Conservation (phyloP, 2,888 invertebrate genomes). For the Ophion slaviceki region DNA sequence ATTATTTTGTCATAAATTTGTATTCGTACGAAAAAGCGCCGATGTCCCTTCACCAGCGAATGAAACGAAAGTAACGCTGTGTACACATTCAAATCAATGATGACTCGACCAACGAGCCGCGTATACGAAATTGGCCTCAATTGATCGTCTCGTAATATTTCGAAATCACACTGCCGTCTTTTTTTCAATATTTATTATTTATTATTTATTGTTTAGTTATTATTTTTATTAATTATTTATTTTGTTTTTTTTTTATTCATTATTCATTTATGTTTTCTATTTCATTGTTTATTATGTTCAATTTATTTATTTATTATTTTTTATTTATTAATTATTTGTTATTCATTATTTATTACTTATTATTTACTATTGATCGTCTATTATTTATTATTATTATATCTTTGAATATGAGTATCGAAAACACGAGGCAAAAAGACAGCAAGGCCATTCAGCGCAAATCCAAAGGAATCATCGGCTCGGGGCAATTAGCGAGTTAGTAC, state of each 20-base stretch:
- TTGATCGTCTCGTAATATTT: slow-evolving; percentile 24
- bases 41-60: not conserved
- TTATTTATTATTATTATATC: not conserved
- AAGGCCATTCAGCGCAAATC: slow-evolving; percentile 30
- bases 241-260: not conserved
- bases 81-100: slow-evolving; percentile 22
- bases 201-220: not conserved
- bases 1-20: not conserved
- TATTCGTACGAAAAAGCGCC: not conserved
- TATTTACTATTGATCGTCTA: not conserved
- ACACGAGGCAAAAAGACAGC: not conserved
- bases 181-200: not conserved
- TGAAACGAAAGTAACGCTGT: not conserved
- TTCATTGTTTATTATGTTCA: not conserved
- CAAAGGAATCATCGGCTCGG: slow-evolving; percentile 23
- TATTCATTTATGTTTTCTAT: not conserved
- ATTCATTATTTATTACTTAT: not conserved
- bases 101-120: slow-evolving; percentile 6
- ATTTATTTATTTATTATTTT: not conserved
- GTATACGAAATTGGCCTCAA: slow-evolving; percentile 42
- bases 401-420: not conserved
- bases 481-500: slow-evolving; percentile 51
- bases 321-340: too few relatives aligned
- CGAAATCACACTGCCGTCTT: slow-evolving; percentile 8
- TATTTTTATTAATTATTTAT: not conserved